These are phyloP conservation scores for Amblyopsis rosae DNA, from an alignment of 2,113 vertebrate genomes.

Conservation along the genomic window DNA sequence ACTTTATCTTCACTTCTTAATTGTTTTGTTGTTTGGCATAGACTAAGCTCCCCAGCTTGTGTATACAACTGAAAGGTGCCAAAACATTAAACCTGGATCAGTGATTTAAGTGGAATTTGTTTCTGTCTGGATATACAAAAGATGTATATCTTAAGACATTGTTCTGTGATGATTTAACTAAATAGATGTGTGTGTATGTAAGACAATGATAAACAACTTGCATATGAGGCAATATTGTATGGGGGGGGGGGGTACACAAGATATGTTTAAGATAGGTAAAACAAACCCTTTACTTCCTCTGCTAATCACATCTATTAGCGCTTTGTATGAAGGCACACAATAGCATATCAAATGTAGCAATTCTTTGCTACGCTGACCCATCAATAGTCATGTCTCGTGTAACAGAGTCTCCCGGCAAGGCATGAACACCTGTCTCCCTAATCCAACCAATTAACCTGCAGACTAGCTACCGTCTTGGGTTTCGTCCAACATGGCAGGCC, in stretches of 20 bases:
- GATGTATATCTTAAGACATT: constrained; percentile 2
- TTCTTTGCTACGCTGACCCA: constrained; percentile 46
- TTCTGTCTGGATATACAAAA: constrained; percentile 7
- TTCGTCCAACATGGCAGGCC: constrained; percentile 53
- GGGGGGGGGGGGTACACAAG: constrained; percentile 16
- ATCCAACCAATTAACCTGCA: constrained; percentile 75
- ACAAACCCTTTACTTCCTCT: not conserved
- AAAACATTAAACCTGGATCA: constrained; percentile 58
- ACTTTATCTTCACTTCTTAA: constrained; percentile 60
- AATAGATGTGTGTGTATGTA: constrained; percentile 3
- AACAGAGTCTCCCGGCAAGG: constrained; percentile 42
- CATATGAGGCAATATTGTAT: constrained; percentile 6
- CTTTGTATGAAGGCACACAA: constrained; percentile 41
- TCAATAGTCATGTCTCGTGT: constrained; percentile 59
- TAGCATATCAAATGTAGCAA: constrained; percentile 37
- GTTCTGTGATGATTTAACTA: constrained; percentile 10
- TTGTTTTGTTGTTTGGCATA: constrained; percentile 58
- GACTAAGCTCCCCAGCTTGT: constrained; percentile 60
- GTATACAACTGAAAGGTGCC: constrained; percentile 64
- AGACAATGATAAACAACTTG: constrained; percentile 19
- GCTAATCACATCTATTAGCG: constrained; percentile 16
- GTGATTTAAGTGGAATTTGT: constrained; percentile 38
- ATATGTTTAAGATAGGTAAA: constrained; percentile 6
- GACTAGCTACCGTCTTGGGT: constrained; percentile 58
- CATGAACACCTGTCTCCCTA: constrained; percentile 74